These are phyloP conservation scores for Podarcis lilfordi DNA, from an alignment of 2,797 vertebrate species.

Conservation along the genomic window DNA sequence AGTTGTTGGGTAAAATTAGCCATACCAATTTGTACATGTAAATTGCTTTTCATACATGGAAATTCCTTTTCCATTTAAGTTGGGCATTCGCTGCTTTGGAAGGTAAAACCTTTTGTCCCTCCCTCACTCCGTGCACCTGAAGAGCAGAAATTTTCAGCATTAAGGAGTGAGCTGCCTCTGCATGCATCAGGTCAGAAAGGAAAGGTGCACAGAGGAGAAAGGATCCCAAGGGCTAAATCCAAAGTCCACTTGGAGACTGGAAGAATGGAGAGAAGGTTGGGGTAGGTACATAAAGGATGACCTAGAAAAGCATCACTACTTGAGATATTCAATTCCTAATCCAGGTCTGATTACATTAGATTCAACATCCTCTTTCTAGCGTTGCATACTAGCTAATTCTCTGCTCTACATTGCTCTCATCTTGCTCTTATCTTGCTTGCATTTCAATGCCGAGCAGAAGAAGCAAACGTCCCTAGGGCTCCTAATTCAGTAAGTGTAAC, in stretches of 20 bases:
- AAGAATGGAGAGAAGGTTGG: not conserved
- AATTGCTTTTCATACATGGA: too few relatives aligned
- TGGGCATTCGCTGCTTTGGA: not conserved
- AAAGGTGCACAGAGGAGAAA: conserved; percentile 2
- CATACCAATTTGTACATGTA: too few relatives aligned
- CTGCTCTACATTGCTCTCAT: conserved; percentile 33
- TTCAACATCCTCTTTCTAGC: conserved; percentile 34
- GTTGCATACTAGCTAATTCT: conserved; percentile 35
- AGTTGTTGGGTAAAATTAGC: too few relatives aligned
- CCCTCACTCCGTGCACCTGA: not conserved
- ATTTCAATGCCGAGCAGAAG: conserved; percentile 30
- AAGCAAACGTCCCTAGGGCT: conserved; percentile 43
- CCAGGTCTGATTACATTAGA: conserved; percentile 44
- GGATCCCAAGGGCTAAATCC: not conserved
- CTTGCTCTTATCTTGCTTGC: conserved; percentile 35
- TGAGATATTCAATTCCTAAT: conserved; percentile 25
- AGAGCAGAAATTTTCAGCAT: not conserved
- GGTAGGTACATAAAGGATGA: conserved; percentile 4
- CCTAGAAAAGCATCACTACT: conserved; percentile 37
- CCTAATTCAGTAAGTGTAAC: conserved; percentile 29
- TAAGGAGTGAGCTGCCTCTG: not conserved
- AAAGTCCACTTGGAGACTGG: conserved; percentile 21
- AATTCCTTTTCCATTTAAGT: not conserved
- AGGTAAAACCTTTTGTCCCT: not conserved
- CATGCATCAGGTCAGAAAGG: not conserved